A percentile compares a stretch with the other conserved stretches of the same genome.
Conservation (phyloP, 1,140 invertebrate genomes). For the Chionoecetes opilio region DNA sequence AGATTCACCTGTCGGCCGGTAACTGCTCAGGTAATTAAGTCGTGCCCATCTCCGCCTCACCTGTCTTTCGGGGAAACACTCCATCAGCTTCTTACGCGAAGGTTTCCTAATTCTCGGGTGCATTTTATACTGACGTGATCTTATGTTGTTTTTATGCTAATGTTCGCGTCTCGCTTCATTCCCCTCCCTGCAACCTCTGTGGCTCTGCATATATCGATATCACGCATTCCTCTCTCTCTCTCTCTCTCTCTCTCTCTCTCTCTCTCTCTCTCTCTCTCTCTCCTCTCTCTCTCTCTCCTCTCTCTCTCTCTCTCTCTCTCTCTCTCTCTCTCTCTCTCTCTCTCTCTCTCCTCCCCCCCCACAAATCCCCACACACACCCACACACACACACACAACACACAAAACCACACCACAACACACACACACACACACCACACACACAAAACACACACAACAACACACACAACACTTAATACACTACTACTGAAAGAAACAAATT, state of each 20-base stretch:
- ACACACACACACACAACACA: too few relatives aligned
- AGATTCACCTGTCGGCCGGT: background rate
- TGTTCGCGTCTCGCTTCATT: background rate
- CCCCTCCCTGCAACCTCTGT: background rate
- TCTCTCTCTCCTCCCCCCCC: too few relatives aligned
- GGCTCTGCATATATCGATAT: too few relatives aligned
- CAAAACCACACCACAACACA: too few relatives aligned
- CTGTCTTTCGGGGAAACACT: background rate
- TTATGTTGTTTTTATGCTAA: background rate
- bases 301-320: conserved; percentile 22
- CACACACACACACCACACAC: too few relatives aligned
- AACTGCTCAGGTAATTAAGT: background rate
- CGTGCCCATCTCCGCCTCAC: background rate
- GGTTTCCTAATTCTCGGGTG: background rate
- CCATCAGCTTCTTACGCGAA: background rate
- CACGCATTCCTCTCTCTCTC: background rate
- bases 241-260: conserved; percentile 43
- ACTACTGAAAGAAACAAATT: too few relatives aligned
- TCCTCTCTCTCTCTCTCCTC: conserved; percentile 47
- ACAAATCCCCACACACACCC: too few relatives aligned
- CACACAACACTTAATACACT: too few relatives aligned
- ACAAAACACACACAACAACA: too few relatives aligned
- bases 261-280: conserved; percentile 45
- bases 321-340: too few relatives aligned
- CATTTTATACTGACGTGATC: background rate